Conservation (phyloP, 1,140 invertebrate species). For the Xylocopa sonorina region DNA sequence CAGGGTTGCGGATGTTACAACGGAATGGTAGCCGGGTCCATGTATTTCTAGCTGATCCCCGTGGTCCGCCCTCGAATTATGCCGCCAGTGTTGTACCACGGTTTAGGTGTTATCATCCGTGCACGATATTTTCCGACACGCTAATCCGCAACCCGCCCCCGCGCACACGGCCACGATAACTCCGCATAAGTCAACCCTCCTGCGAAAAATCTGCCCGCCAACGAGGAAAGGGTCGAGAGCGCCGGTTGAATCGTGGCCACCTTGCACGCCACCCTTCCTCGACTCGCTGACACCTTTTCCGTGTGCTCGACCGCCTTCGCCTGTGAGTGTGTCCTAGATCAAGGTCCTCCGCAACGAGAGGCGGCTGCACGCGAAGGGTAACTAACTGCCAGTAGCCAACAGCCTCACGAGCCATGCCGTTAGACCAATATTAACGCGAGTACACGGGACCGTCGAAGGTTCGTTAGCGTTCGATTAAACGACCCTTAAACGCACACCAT, state of each 20-base stretch:
- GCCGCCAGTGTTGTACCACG: slow-evolving; percentile 1
- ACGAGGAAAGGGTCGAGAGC: neutral
- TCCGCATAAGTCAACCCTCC: neutral
- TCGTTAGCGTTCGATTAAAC: slow-evolving; percentile 24
- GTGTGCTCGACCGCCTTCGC: neutral
- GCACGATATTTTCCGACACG: neutral
- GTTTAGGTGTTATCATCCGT: neutral
- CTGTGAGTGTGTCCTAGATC: slow-evolving; percentile 12
- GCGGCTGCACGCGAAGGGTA: slow-evolving; percentile 18
- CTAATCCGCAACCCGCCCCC: too few species aligned
- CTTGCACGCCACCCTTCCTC: too few species aligned
- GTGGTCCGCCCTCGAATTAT: neutral
- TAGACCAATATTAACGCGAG: slow-evolving; percentile 6
- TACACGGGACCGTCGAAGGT: neutral
- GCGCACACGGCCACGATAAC: neutral
- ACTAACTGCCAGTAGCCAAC: slow-evolving; percentile 10
- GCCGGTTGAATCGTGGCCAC: neutral
- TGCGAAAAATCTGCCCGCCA: neutral
- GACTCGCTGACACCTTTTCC: too few species aligned
- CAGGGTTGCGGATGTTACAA: neutral
- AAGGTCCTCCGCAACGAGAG: neutral
- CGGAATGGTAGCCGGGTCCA: slow-evolving; percentile 7
- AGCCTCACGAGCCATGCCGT: neutral
- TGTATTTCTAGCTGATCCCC: neutral
- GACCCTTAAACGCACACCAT: neutral